Evolutionary conservation across 1,140 invertebrate species (phyloP), one percentile per base, ranked within the genome.

Genomic region (Episyrphus balteatus): DNA sequence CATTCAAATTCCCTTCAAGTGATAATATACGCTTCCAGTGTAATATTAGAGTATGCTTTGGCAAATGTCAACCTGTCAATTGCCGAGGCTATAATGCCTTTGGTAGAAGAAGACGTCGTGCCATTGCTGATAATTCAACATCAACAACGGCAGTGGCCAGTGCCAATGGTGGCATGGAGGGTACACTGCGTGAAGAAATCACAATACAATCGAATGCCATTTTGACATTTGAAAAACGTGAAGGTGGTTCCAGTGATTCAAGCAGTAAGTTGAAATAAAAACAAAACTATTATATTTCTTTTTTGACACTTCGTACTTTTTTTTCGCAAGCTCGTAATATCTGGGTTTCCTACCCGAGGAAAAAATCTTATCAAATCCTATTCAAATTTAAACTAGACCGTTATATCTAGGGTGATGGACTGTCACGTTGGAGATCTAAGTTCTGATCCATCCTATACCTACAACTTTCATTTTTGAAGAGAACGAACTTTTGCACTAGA

Each of bases 21-120:
- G 91, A 93, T 58, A 93, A 92, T 61, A 90, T 95, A 55, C 74
- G 89, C 68, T 95, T 95, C 86, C 90, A 94, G 68, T 95, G 92
- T 66, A 94, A 93, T 64, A 92, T 95, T 62, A 77, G 91, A 39
- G 90, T 95, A 5, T 95, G 92, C 74, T 95, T 95, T 62, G 89
- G 90, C 66, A 86, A 83, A 70, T 95, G 92, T 72, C 91, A 92
- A 77, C 91, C 92, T 49, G 89, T 93, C 0, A 93, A 95, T 61
- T 95, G 91, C 68, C 80, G 86, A 56, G 90, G 89, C 53, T 82
- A 83, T 54, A 89, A 94, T 69, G 88, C 90, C 31, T 93, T 85
- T 65, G 88, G 91, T 34, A 76, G 83, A 63, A 76, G 86, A 57
- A 76, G 79, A 57, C 80, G 84, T 70, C 78, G 86, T 69, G 50